Evolutionary conservation across 2,113 vertebrate genomes (phyloP), one percentile per base, ranked within the genome.

Genomic region (Lepidothrix coronata): DNA sequence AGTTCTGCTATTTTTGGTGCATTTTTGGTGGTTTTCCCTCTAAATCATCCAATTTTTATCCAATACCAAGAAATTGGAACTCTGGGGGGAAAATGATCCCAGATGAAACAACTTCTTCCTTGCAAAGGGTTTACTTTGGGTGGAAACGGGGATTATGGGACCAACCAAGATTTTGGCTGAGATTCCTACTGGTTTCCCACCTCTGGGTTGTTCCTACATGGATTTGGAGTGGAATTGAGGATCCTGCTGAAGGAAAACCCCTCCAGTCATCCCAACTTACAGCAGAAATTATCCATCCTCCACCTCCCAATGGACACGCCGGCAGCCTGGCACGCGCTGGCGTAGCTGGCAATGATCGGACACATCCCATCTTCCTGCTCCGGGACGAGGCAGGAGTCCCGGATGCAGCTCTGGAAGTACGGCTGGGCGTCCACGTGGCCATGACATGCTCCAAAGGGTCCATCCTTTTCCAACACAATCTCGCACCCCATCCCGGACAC

Each of bases 361-460:
- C 96, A 95, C 8, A 73, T 21, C 8, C 14, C 46, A 0, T 12
- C 58, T 11, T 48, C 33, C 14, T 6, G 33, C 6, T 25, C 58
- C 1, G 76, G 63, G 59, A 83, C 71, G 44, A 95, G 91, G 54
- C 89, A 93, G 4, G 71, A n/a, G 7, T 96, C 96, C 4, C 23
- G 55, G 3, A 84, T 5, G 7, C 96, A 97, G 70, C 25, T 89
- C 31, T 94, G 77, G 88, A 96, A 94, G 62, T 77, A 94, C 5
- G 19, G 18, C 2, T 8, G 4, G 21, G 83, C 24, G 2, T 86
- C 74, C 37, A 97, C 73, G 2, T 2, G 23, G 8, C 24, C 7
- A 1, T 93, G 95, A 46, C 94, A 96, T 18, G 52, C 62, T 21
- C 23, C 1, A 13, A 97, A 97, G 4, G 94, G 95, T 7, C 97